Conservation (phyloP, 2,113 vertebrate genomes). For the Cyanocitta stelleri region DNA sequence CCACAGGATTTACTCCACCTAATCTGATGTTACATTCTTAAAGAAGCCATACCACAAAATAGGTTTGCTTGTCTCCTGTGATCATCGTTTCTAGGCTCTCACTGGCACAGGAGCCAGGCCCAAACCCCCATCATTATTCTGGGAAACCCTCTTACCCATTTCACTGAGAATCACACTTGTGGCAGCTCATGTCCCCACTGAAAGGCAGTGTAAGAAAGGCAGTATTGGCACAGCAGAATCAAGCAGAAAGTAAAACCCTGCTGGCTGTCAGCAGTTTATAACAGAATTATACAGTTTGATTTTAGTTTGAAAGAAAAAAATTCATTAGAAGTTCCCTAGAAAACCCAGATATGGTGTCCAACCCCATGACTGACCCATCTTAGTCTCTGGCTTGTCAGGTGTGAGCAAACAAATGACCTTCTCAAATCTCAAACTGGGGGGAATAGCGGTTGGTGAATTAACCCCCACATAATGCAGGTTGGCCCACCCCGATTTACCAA, state of each 20-base stretch:
- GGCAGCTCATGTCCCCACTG: not conserved
- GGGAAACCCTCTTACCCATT: not conserved
- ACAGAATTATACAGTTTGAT: not conserved
- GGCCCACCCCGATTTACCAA: not conserved
- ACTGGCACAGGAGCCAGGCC: not conserved
- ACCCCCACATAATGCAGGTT: fast-evolving
- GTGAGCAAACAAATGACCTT: not conserved
- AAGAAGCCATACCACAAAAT: not conserved
- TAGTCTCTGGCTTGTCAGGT: not conserved
- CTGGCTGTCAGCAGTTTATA: not conserved
- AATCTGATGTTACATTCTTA: not conserved
- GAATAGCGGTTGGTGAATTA: not conserved
- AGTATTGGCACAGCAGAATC: not conserved
- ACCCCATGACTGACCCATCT: not conserved
- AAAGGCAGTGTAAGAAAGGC: not conserved
- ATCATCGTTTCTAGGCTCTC: not conserved
- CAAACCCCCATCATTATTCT: not conserved
- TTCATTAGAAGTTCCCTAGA: not conserved
- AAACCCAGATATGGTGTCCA: not conserved
- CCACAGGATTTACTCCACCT: not conserved
- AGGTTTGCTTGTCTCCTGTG: not conserved
- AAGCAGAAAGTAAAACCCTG: not conserved
- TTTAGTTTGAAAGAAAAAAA: not conserved
- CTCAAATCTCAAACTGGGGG: not conserved
- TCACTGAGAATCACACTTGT: not conserved